Percentiles rank a stretch among this genome's conserved stretches.
phyloP scores from a whole-genome alignment of 2,888 invertebrate species.

The Drosophila quinaria region DNA sequence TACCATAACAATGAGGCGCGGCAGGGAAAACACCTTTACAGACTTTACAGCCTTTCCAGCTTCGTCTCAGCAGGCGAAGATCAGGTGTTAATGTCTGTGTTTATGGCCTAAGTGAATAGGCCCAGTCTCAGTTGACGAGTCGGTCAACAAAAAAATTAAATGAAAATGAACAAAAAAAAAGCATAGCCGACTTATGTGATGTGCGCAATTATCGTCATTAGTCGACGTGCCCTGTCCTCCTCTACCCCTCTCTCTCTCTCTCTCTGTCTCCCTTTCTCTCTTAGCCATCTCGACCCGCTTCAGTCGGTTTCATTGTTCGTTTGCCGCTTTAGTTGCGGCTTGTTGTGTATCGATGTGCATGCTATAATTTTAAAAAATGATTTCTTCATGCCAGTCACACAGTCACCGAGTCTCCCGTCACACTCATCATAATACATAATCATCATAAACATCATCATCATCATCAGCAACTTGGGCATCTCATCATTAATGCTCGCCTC shows the following conservation, averaged over 20 bases:
- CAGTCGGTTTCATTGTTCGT: constrained; percentile 48
- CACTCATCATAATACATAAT: constrained; percentile 68
- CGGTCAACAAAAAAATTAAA: neutral
- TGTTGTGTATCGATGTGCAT: constrained; percentile 83
- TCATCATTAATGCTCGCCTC: constrained; percentile 44
- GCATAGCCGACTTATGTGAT: constrained; percentile 63
- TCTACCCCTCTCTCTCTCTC: neutral
- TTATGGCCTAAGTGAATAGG: constrained; percentile 73
- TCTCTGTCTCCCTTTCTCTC: neutral
- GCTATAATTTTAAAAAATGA: constrained; percentile 81
- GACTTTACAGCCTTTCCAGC: constrained; percentile 48
- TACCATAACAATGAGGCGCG: constrained; percentile 77
- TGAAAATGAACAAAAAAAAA: constrained; percentile 28
- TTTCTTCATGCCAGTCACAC: constrained; percentile 76
- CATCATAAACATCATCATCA: constrained; percentile 37
- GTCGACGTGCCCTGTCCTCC: constrained; percentile 28
- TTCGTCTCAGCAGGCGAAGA: constrained; percentile 43
- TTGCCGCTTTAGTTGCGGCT: constrained; percentile 83
- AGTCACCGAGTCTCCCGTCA: constrained; percentile 43
- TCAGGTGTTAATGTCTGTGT: constrained; percentile 84
- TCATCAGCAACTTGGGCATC: constrained; percentile 32
- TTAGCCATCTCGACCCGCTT: neutral
- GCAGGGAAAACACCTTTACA: constrained; percentile 69
- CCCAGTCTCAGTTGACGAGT: constrained; percentile 6
- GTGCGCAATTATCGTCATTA: constrained; percentile 76